Conservation (phyloP, 1,140 invertebrate species). For the Monochamus saltuarius region DNA sequence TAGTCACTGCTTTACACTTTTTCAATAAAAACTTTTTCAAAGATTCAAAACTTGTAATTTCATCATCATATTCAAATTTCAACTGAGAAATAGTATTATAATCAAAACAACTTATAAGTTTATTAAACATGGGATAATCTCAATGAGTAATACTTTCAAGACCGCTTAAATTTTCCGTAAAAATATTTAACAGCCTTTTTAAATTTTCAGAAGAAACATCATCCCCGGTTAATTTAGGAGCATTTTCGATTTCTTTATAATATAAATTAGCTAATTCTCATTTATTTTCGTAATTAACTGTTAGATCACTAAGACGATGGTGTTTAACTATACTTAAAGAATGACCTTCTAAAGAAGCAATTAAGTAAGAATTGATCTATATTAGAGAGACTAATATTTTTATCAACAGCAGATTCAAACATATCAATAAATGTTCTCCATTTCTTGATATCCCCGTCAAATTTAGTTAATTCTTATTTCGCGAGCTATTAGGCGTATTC, state of each 20-base stretch:
- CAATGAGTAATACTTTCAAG: too few relatives aligned
- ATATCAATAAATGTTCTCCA: conserved; percentile 22
- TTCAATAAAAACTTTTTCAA: too few relatives aligned
- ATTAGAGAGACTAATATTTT: conserved; percentile 2
- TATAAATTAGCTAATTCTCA: conserved; percentile 16
- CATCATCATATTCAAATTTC: background rate
- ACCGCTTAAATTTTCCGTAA: too few relatives aligned
- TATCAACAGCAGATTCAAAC: conserved; percentile 20
- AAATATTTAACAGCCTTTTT: background rate
- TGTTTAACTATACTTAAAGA: conserved; percentile 3
- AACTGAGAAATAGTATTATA: background rate
- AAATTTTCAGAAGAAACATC: background rate
- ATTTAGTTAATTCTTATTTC: conserved; percentile 15
- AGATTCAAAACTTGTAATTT: background rate
- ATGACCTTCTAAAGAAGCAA: conserved; percentile 9
- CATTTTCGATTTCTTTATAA: too few relatives aligned
- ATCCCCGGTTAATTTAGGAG: background rate
- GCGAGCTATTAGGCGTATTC: conserved; percentile 15
- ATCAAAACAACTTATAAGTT: too few relatives aligned
- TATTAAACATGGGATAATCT: too few relatives aligned
- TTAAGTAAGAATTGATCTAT: conserved; percentile 18
- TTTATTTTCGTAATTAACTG: conserved; percentile 20
- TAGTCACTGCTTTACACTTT: too few relatives aligned
- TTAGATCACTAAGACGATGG: conserved; percentile 12
- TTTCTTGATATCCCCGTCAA: too few relatives aligned